phyloP scores from a whole-genome alignment of 2,113 vertebrate genomes.

The Nothoprocta perdicaria region DNA sequence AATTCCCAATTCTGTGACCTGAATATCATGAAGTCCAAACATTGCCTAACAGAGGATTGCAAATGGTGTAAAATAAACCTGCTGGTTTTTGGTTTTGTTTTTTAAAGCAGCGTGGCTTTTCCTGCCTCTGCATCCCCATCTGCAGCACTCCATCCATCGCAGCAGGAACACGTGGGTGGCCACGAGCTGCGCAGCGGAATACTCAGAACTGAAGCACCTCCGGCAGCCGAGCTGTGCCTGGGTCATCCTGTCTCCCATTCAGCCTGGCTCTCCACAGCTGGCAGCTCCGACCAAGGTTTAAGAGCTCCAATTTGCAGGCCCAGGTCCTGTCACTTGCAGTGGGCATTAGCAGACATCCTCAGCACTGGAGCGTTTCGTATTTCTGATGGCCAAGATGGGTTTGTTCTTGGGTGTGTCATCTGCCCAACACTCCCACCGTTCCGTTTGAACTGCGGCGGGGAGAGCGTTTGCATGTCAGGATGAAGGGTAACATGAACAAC shows the following conservation, averaged over 20 bases:
- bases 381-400: constrained; percentile 7
- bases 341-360: not conserved
- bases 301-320: not conserved
- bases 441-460: not conserved
- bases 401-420: not conserved
- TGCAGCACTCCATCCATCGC: not conserved
- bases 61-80: not conserved
- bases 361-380: not conserved
- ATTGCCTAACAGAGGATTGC: not conserved
- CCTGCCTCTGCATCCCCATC: accelerated
- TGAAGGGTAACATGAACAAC: constrained; percentile 24
- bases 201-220: accelerated
- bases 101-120: no score
- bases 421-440: not conserved
- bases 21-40: no score
- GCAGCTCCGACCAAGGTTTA: not conserved
- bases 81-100: not conserved
- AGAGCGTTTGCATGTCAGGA: constrained; percentile 11
- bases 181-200: no score
- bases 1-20: not conserved
- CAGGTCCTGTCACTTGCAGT: not conserved
- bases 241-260: not conserved
- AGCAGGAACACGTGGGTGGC: not conserved
- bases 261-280: not conserved
- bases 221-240: not conserved